Conservation (phyloP, 2,113 vertebrate species). For the Tragelaphus strepsiceros region DNA sequence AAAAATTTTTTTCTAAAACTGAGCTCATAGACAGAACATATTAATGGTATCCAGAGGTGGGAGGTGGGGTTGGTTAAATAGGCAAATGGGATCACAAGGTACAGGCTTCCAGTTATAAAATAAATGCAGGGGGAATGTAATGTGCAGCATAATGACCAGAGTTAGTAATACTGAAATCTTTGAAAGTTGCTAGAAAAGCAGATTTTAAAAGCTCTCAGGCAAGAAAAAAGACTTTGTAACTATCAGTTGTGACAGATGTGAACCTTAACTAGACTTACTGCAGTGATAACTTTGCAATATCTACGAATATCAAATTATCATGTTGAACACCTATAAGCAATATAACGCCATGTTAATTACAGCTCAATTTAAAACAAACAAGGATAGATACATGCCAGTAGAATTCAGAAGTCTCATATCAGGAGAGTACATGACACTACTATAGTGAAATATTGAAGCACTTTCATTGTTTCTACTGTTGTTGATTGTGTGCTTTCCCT, state of each 20-base stretch:
- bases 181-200: background rate
- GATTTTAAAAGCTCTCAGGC: background rate
- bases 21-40: background rate
- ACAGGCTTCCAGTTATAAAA: background rate
- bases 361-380: background rate
- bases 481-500: background rate
- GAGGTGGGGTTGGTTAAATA: background rate
- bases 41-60: background rate
- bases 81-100: background rate
- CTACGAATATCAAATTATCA: too few relatives aligned
- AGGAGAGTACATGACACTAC: too few relatives aligned
- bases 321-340: too few relatives aligned
- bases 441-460: background rate
- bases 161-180: background rate
- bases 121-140: background rate
- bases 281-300: too few relatives aligned
- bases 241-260: background rate
- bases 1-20: background rate
- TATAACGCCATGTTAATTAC: background rate
- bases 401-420: background rate
- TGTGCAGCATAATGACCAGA: background rate
- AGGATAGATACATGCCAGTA: background rate
- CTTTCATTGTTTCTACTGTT: background rate
- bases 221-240: background rate
- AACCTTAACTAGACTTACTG: fast-evolving